Evolutionary conservation across 1,140 invertebrate species (phyloP), one percentile per base, ranked within the genome.

Genomic region (Drosophila kepulauana): DNA sequence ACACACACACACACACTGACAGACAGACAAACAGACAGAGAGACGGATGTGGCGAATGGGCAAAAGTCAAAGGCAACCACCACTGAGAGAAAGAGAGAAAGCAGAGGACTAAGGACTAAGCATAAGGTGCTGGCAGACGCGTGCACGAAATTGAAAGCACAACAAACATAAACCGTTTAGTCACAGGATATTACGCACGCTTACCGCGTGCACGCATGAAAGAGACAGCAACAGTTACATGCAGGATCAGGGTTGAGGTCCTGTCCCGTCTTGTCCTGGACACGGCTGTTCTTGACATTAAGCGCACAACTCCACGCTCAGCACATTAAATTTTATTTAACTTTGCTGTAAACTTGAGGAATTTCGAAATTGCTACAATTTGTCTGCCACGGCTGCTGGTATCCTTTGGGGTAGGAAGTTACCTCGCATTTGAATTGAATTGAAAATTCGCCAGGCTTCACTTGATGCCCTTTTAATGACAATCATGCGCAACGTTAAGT

Each of bases 81-180:
- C 86, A 80, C 78, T 43, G 13, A 25, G 66, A 78, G 64, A 38
- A 8, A 38, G 35, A 38, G 35, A 7, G 58, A 67, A 51, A 70
- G 11, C 38, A 41, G 38, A 10, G 8, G n/a, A 64, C 75, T 16
- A 16, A 16, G 16, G 16, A 20, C 20, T 25, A 25, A 61, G 61
- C 63, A 61, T 67, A 67, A 75, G 79, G 82, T 74, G 71, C 57
- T 69, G 65, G 57, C 54, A 67, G 82, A 72, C 85, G 87, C 78
- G 84, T 91, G 87, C 74, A 76, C 72, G 76, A 89, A 89, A 92
- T 91, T 92, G 87, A 92, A 92, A 89, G 85, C 74, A 82, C 84
- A 89, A 89, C 82, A 92, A 84, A 89, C 78, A 92, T 92, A 92
- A 92, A 92, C 91, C 91, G 91, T 92, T 92, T 92, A 92, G 91